These are phyloP conservation scores for Phalera bucephala DNA, from an alignment of 2,888 invertebrate genomes.

Conservation along the genomic window DNA sequence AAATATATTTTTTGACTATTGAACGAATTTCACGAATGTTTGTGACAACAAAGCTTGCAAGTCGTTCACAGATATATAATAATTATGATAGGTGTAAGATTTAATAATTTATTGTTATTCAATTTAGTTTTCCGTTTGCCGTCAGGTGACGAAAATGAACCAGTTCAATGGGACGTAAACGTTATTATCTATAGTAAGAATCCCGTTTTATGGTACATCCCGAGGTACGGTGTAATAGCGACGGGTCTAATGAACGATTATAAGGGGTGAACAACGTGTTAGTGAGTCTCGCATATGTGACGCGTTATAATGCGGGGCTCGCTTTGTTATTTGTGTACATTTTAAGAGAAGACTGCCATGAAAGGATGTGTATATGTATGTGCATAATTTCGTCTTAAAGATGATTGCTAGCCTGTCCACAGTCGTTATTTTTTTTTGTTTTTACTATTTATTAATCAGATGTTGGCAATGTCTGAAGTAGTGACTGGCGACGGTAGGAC, in stretches of 20 bases:
- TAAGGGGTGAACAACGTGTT: constrained; percentile 76
- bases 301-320: constrained; percentile 60
- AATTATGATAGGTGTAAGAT: constrained; percentile 80
- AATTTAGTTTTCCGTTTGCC: constrained; percentile 80
- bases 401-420: constrained; percentile 63
- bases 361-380: constrained; percentile 71
- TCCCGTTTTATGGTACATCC: constrained; percentile 59
- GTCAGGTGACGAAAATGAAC: constrained; percentile 80
- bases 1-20: constrained; percentile 84
- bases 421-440: constrained; percentile 40
- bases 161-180: constrained; percentile 80
- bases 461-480: constrained; percentile 43
- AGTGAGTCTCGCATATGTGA: constrained; percentile 62
- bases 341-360: constrained; percentile 78
- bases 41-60: constrained; percentile 76
- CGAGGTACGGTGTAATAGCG: constrained; percentile 57
- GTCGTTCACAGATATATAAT: constrained; percentile 75
- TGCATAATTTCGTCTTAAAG: constrained; percentile 73
- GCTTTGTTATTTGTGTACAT: constrained; percentile 78
- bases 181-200: constrained; percentile 76
- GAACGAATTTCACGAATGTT: constrained; percentile 74
- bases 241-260: constrained; percentile 58
- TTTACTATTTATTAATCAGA: constrained; percentile 48
- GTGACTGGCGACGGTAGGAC: constrained; percentile 40
- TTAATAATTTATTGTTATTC: constrained; percentile 83